These are phyloP conservation scores for Paralichthys olivaceus DNA, from an alignment of 2,113 vertebrate genomes.

Conservation along the genomic window DNA sequence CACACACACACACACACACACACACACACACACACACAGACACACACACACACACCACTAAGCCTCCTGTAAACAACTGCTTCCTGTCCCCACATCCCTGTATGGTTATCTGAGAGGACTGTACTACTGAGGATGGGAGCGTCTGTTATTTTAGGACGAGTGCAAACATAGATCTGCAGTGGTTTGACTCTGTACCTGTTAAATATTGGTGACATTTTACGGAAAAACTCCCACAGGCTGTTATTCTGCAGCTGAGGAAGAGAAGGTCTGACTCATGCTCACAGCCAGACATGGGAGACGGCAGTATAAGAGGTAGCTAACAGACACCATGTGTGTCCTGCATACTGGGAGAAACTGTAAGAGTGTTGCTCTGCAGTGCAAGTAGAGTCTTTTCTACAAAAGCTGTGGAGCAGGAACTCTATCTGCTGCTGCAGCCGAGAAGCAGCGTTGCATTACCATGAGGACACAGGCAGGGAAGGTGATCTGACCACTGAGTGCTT, in stretches of 20 bases:
- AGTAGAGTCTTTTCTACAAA: slow-evolving; percentile 3
- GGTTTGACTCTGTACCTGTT: background rate
- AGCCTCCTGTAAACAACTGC: slow-evolving; percentile 31
- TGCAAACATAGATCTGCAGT: background rate
- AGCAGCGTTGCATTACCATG: slow-evolving; percentile 14
- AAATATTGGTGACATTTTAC: background rate
- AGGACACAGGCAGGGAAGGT: slow-evolving; percentile 15
- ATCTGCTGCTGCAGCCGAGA: slow-evolving; percentile 11
- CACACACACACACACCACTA: background rate
- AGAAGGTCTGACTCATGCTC: slow-evolving; percentile 6
- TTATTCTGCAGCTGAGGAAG: slow-evolving; percentile 12
- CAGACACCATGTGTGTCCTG: background rate
- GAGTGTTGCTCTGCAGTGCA: background rate
- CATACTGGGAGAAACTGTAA: no score
- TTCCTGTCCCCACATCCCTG: slow-evolving; percentile 22
- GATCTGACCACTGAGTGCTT: slow-evolving; percentile 59
- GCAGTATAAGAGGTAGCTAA: background rate
- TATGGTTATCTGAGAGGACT: background rate
- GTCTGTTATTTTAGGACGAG: background rate
- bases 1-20: no score
- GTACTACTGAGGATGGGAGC: background rate
- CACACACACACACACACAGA: background rate
- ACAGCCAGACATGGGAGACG: slow-evolving; percentile 4
- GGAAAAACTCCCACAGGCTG: background rate
- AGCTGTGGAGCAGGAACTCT: background rate